Percentiles rank a stretch among this genome's conserved stretches.
Conservation (phyloP, 2,113 vertebrate genomes). For the Misgurnus anguillicaudatus region DNA sequence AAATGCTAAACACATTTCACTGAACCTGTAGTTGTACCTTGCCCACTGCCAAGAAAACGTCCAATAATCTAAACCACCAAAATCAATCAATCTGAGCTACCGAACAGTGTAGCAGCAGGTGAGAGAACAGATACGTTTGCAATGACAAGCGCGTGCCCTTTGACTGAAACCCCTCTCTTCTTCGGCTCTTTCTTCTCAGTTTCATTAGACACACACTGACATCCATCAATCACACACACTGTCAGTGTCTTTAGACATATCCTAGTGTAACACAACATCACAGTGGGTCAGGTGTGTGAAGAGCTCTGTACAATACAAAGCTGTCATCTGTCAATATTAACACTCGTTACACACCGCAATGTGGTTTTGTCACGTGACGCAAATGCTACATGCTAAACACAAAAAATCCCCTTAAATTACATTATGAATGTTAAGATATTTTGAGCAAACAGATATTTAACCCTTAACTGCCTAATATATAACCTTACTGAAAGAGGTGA, state of each 20-base stretch:
- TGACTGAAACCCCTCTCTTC: slow-evolving; percentile 28
- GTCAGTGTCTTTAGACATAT: slow-evolving; percentile 46
- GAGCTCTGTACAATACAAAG: not conserved
- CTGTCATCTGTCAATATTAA: slow-evolving; percentile 17
- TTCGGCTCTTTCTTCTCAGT: slow-evolving; percentile 32
- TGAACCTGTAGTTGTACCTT: not conserved
- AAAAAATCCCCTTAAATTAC: no score
- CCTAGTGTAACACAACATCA: slow-evolving; percentile 35
- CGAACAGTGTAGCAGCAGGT: not conserved
- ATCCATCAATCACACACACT: slow-evolving; percentile 50
- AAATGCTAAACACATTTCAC: no score
- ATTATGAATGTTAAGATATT: no score
- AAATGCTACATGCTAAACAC: no score
- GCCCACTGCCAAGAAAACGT: not conserved
- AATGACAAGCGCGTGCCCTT: slow-evolving; percentile 43
- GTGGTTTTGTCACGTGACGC: no score
- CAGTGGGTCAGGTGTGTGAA: slow-evolving; percentile 24
- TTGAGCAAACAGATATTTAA: no score
- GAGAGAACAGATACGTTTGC: slow-evolving; percentile 31
- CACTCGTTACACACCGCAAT: not conserved
- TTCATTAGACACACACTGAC: slow-evolving; percentile 48
- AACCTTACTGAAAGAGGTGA: no score
- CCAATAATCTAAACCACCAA: no score
- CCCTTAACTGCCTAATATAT: no score
- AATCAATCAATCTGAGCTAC: not conserved